Percentiles rank a stretch among this genome's conserved stretches.
Evolutionary conservation across 2,113 vertebrate genomes (phyloP).

Genomic region (Prietella phreatophila): DNA sequence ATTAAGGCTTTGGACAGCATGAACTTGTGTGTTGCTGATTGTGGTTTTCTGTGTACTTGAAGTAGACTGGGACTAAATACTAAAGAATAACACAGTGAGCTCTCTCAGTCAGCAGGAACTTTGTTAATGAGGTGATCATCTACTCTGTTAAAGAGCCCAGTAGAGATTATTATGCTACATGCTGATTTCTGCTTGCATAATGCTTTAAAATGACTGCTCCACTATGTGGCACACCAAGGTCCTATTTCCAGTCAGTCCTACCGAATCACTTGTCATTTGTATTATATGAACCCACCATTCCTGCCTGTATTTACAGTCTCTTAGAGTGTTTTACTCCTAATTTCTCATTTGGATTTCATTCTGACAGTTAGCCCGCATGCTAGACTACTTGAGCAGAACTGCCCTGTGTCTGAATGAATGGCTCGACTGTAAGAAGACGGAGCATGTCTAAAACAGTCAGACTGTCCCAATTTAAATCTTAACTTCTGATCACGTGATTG

Average conservation of each 20-base stretch:
- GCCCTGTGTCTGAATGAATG: background rate
- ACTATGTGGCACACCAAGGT: background rate
- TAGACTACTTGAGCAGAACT: background rate
- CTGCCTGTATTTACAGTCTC: background rate
- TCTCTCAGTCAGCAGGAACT: constrained; percentile 20
- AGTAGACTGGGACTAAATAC: background rate
- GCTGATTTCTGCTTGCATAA: background rate
- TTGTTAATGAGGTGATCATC: constrained; percentile 30
- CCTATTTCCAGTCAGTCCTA: constrained; percentile 49
- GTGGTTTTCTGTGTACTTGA: background rate
- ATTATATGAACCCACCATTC: background rate
- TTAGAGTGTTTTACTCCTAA: background rate
- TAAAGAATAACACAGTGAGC: constrained; percentile 17
- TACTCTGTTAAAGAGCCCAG: constrained; percentile 19
- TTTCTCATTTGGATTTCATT: background rate
- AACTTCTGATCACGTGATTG: background rate
- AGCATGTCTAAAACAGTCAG: background rate
- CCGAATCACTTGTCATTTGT: background rate
- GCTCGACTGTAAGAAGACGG: background rate
- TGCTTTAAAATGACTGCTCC: background rate
- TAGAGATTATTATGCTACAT: constrained; percentile 15
- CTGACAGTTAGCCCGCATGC: background rate
- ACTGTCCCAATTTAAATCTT: background rate
- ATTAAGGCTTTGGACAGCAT: background rate
- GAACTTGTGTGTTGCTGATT: background rate